Base-by-base conservation (phyloP, 2,888 invertebrate species). In the Lasioglossum morio region DNA sequence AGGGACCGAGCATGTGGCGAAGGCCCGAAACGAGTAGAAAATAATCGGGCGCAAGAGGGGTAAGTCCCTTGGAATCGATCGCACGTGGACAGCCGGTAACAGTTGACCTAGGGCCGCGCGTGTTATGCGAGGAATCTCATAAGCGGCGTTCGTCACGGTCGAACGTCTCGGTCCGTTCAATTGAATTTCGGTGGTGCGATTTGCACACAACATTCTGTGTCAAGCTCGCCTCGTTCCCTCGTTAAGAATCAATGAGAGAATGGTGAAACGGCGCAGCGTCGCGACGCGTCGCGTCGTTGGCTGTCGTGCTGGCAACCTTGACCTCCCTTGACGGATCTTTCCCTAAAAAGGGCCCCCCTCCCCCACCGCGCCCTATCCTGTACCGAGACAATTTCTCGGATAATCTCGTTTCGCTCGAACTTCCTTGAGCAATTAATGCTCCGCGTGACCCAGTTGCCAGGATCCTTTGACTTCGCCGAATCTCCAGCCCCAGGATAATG, bases 161-260 rank as follows among this genome's bases (percentile, higher is more conserved):
- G 83, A 81, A 76, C 87, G 85, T 90, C 88, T 79, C 77, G 76
- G 80, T 79, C 78, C 30, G 27, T 79, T 82, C 85, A 73, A 85
- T 84, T 81, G 80, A 78, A 78, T 84, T 66, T 72, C 70, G 77
- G 78, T 86, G 53, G 23, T 80, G 83, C 89, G 85, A 84, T 87
- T 87, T 86, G 83, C 82, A 83, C 79, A 86, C 90, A 86, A 77
- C 84, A 89, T 89, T 89, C 89, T 90, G 85, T 89, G 87, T 88
- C 89, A 88, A 76, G 78, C 80, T 83, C 66, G 53, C 66, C 79
- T 57, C 81, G 82, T 75, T 76, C 66, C 79, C 85, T 92, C 87
- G 91, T 91, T 91, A 91, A 90, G 92, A 91, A 89, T 92, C 92
- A 91, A 91, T 89, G 88, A 89, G 53, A 10, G 53, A 90, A 86